phyloP scores from a whole-genome alignment of 2,888 invertebrate genomes.

The Hydropsyche betteni region DNA sequence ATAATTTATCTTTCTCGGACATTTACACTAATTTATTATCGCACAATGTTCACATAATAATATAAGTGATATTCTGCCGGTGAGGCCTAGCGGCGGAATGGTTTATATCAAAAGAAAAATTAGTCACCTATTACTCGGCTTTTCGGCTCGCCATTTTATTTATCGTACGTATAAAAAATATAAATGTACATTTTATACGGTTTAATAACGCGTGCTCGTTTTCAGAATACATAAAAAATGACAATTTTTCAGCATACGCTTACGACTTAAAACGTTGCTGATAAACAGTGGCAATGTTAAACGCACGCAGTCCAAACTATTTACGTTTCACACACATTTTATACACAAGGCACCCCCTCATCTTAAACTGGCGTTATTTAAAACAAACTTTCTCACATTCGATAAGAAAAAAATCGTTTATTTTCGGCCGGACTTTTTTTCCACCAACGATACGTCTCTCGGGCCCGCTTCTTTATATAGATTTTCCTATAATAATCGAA shows the following conservation, averaged over 20 bases:
- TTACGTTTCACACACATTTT: slow-evolving; percentile 11
- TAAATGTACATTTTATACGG: no score
- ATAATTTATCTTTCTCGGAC: slow-evolving; percentile 50
- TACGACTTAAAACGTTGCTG: background rate
- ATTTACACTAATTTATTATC: slow-evolving; percentile 47
- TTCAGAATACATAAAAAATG: no score
- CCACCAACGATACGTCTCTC: background rate
- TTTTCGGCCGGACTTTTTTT: background rate
- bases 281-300: background rate
- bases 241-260: no score
- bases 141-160: no score
- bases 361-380: slow-evolving; percentile 20
- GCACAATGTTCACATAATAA: slow-evolving; percentile 40
- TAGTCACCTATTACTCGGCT: no score
- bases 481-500: no score
- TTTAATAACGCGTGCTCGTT: no score
- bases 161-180: no score
- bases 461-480: no score
- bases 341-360: slow-evolving; percentile 1
- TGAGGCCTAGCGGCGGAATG: no score
- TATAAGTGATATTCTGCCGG: no score
- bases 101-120: no score
- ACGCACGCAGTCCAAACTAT: slow-evolving; percentile 16
- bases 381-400: slow-evolving; percentile 25
- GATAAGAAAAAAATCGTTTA: background rate